Evolutionary conservation across 1,140 invertebrate species (phyloP), one percentile per base, ranked within the genome.

Genomic region (Araneus ventricosus): DNA sequence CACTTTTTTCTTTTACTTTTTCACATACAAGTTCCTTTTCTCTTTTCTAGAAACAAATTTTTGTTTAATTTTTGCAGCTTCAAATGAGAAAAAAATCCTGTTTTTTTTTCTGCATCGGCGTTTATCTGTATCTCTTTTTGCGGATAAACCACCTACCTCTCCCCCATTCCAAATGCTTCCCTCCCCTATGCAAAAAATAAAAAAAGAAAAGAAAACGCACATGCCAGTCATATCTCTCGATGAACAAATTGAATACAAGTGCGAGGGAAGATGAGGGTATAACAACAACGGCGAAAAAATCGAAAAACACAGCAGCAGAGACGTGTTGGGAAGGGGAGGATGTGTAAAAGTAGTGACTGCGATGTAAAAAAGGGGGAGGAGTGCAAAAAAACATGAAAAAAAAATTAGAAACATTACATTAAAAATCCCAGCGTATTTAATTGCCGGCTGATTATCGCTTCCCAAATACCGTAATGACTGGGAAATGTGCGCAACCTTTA

Each of bases 381-480:
- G 10, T 14, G 41, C 27, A 87, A 87, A 45, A 85, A 37, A 61
- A 61, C 24, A 39, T 41, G 3, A 85, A 30, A 59, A 52, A 45
- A 34, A 90, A 79, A 57, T 22, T n/a, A 34, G 27, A 24, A 57
- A 34, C 45, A 90, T 82, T 82, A 82, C 39, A 85, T 85, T 75
- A 91, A 80, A 88, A 88, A 79, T 82, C 75, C 85, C 59, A 45
- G 34, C 85, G 92, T 93, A 93, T 93, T 93, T 93, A 93, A 93
- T 93, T 93, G 92, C 80, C 30, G 57, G 59, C 92, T 93, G 92
- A 93, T 93, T 93, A 93, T 93, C 92, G 45, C 61, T 88, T 34
- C 45, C 82, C n/a, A 63, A 82, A 90, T 82, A 75, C 82, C 90
- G 41, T 92, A 92, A 92, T 92, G 90, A 92, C 90, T 75, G 89